Evolutionary conservation across 2,797 vertebrate genomes (phyloP).

Genomic region (Microchirus variegatus): DNA sequence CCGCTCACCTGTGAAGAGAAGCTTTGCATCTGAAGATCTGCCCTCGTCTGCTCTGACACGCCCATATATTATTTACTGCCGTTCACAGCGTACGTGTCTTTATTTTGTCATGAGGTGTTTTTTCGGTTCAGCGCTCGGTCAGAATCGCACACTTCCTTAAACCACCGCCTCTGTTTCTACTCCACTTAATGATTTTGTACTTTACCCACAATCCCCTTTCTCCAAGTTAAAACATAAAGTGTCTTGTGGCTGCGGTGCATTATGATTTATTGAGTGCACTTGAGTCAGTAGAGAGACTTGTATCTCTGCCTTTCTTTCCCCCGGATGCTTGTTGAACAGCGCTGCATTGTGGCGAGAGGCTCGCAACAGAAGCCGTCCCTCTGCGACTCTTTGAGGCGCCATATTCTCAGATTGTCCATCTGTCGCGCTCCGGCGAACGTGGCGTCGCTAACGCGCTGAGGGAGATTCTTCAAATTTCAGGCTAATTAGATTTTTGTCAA

Average conservation of each 20-base stretch:
- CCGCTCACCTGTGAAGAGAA: not conserved
- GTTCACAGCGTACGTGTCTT: conserved; percentile 3
- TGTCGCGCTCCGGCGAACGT: not conserved
- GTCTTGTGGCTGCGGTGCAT: conserved; percentile 29
- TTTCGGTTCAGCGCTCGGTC: conserved; percentile 18
- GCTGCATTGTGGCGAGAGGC: conserved; percentile 28
- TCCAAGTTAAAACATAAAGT: conserved; percentile 25
- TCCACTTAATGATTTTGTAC: conserved; percentile 37
- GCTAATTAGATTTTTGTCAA: not conserved
- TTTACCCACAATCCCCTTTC: conserved; percentile 25
- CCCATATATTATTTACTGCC: conserved; percentile 29
- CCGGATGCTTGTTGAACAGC: conserved; percentile 31
- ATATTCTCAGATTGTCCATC: not conserved
- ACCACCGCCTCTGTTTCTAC: conserved; percentile 17
- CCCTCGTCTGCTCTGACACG: not conserved
- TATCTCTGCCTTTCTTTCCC: conserved; percentile 37
- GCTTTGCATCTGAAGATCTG: conserved; percentile 12
- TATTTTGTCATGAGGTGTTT: conserved; percentile 10
- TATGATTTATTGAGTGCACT: conserved; percentile 57
- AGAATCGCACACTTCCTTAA: not conserved
- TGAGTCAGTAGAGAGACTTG: conserved; percentile 41
- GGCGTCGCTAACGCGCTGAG: not conserved
- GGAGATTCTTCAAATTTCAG: not conserved
- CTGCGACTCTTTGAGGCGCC: conserved; percentile 13
- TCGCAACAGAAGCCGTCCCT: conserved; percentile 12